These are phyloP conservation scores for Podocnemis expansa DNA, from an alignment of 2,113 vertebrate species.

Conservation along the genomic window DNA sequence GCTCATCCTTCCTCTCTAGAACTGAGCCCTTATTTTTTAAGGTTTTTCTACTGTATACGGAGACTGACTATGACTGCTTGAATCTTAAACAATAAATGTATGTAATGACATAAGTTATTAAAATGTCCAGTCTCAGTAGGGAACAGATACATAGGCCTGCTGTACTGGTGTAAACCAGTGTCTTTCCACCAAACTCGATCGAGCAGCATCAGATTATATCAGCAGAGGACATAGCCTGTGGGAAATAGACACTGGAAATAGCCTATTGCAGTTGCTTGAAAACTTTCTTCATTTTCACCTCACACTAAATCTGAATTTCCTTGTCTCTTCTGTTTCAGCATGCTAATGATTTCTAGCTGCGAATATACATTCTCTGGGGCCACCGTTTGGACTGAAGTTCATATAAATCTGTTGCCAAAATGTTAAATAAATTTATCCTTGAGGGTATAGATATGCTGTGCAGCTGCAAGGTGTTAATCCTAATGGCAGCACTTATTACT, in stretches of 20 bases:
- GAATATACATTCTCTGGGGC: fast-evolving
- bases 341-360: neutral
- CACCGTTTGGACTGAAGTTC: neutral
- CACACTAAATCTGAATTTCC: neutral
- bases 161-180: neutral
- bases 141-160: neutral
- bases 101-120: neutral
- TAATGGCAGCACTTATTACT: neutral
- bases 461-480: neutral
- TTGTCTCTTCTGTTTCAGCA: neutral
- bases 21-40: neutral
- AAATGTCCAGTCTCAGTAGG: fast-evolving
- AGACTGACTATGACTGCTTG: neutral
- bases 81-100: neutral
- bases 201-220: neutral
- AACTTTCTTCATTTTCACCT: neutral
- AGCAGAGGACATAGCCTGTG: neutral
- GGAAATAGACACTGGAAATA: constrained; percentile 29
- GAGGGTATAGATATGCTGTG: fast-evolving
- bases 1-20: neutral
- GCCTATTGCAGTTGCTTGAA: neutral
- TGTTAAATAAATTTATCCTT: neutral
- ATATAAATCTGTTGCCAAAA: neutral
- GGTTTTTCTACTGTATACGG: neutral
- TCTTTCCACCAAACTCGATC: fast-evolving